phyloP scores from a whole-genome alignment of 2,113 vertebrate species.

The Eurypyga helias region DNA sequence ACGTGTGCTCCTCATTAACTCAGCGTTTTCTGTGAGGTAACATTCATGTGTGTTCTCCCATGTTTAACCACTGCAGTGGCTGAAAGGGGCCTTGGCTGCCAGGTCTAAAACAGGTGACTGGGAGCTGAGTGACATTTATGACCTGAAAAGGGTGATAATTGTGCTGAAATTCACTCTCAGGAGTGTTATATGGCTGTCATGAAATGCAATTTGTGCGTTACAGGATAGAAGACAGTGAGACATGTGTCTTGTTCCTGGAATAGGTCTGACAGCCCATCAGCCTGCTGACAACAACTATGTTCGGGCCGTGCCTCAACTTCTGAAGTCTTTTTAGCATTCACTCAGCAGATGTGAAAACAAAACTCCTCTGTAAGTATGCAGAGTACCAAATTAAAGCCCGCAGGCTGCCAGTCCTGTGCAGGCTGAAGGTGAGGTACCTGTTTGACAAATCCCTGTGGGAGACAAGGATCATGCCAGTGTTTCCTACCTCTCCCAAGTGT shows the following conservation, averaged over 20 bases:
- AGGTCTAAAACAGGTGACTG: conserved; percentile 39
- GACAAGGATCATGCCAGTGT: neutral
- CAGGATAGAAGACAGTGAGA: neutral
- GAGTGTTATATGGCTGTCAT: conserved; percentile 47
- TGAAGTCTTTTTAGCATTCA: neutral
- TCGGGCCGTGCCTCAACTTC: neutral
- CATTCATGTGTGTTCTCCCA: neutral
- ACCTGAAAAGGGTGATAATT: conserved; percentile 44
- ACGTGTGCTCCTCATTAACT: neutral
- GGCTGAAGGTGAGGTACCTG: neutral
- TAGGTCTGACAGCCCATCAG: neutral
- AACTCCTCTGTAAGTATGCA: neutral
- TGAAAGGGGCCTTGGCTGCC: conserved; percentile 19
- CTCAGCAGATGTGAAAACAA: neutral
- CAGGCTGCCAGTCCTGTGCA: neutral
- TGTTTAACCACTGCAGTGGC: neutral
- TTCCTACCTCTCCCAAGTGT: neutral
- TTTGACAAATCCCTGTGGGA: neutral
- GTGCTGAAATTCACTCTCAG: conserved; percentile 37
- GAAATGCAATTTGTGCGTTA: conserved; percentile 38
- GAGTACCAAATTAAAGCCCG: neutral
- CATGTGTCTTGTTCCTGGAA: neutral
- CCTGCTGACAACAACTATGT: neutral
- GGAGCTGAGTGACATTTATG: conserved; percentile 51
- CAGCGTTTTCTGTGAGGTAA: neutral